These are phyloP conservation scores for Lordiphosa fenestrarum DNA, from an alignment of 2,888 invertebrate genomes.

Conservation along the genomic window DNA sequence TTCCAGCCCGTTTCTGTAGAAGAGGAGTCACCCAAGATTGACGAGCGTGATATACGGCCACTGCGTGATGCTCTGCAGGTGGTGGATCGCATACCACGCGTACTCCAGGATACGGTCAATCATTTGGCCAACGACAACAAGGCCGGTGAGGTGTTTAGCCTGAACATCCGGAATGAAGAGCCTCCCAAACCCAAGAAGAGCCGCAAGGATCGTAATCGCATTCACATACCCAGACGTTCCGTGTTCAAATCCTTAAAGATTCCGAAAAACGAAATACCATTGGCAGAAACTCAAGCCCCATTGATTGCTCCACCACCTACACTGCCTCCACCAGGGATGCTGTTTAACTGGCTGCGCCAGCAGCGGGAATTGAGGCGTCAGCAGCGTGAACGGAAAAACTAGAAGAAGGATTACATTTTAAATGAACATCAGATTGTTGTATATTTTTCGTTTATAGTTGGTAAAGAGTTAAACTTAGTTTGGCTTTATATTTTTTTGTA, in stretches of 20 bases:
- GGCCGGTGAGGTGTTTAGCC: slow-evolving; percentile 54
- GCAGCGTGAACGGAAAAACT: slow-evolving; percentile 17
- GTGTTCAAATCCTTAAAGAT: not conserved
- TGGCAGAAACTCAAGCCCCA: slow-evolving; percentile 29
- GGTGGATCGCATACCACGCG: slow-evolving; percentile 58
- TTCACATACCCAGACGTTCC: slow-evolving; percentile 20
- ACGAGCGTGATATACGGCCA: slow-evolving; percentile 46
- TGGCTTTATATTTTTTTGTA: too few relatives aligned
- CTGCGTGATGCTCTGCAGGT: slow-evolving; percentile 59
- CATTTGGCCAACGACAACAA: slow-evolving; percentile 49
- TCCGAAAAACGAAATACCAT: slow-evolving; percentile 14
- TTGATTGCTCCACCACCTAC: slow-evolving; percentile 11
- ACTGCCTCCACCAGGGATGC: slow-evolving; percentile 16
- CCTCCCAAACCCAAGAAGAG: slow-evolving; percentile 30
- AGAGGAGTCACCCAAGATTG: slow-evolving; percentile 18
- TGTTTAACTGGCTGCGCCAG: slow-evolving; percentile 59
- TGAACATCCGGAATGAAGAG: slow-evolving; percentile 58
- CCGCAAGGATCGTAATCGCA: slow-evolving; percentile 21
- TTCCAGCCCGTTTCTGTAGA: slow-evolving; percentile 19
- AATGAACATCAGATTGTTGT: slow-evolving; percentile 19
- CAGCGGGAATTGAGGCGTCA: slow-evolving; percentile 42
- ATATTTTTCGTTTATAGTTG: slow-evolving; percentile 31
- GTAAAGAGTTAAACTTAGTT: not conserved
- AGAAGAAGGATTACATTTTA: not conserved
- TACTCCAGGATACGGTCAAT: slow-evolving; percentile 59